Evolutionary conservation across 2,797 vertebrate genomes (phyloP), one percentile per base, ranked within the genome.

Genomic region (Pipistrellus nathusii): DNA sequence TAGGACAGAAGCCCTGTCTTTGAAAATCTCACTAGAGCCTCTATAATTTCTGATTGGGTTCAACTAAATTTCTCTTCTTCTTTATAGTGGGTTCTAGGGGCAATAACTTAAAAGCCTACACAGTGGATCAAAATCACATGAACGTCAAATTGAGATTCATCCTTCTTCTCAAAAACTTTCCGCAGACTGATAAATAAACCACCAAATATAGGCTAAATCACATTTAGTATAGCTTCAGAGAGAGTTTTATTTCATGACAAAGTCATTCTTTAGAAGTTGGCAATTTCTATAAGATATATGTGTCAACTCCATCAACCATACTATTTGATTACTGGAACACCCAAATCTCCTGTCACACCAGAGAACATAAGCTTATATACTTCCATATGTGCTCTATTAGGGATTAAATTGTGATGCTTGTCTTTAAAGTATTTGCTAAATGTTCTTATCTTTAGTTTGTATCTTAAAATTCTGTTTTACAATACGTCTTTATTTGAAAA

Each of bases 171-270:
- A 55, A 5, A 35, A 80, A 25, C 11, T 88, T 91, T 66, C 21
- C 59, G 21, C 6, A 14, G 25, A 62, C 35, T 62, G 25, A 59
- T 71, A 59, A 80, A 46, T 72, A 53, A 80, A 57, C 44, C 46
- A 81, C 14, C 32, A 72, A 93, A 80, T 91, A 44, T 84, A 69
- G 66, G 17, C 25, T 80, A 90, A 71, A 76, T 85, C n/a, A 35
- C 30, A 32, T 53, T 82, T 88, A 27, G 2, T 38, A 41, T 64
- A 72, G 44, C 38, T 71, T 55, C 59, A 80, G 38, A 68, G 55
- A 48, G 57, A 27, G 5, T 44, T 88, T 86, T 92, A 71, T 85
- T 69, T 85, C n/a, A 46, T 27, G n/a, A 12, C 2, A 55, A 18
- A 55, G 20, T 11, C 23, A 32, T 75, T 64, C 6, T 75, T 81